Evolutionary conservation across 2,797 vertebrate genomes (phyloP), one percentile per base, ranked within the genome.

Genomic region (Manis javanica): DNA sequence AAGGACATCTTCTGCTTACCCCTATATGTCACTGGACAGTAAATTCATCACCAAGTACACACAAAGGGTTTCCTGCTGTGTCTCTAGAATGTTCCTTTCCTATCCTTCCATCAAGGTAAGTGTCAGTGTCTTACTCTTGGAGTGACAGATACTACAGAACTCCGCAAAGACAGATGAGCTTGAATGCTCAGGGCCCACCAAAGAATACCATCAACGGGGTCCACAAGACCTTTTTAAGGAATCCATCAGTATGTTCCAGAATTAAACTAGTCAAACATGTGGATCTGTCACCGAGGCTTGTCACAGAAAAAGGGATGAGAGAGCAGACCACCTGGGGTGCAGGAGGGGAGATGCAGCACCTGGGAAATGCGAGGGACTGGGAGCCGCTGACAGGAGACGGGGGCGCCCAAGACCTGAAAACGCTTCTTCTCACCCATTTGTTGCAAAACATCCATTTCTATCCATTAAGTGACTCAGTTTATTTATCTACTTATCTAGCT

Each of bases 291-390:
- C 5, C 5, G 7, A 51, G 57, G 9, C 18, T 66, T 61, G 26
- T 71, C 72, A 26, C 0, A 39, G n/a, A 82, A 37, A 66, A 79
- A 82, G 77, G 6, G 19, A 81, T 53, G 1, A 39, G 11, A 31
- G 9, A 92, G 55, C 7, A 26, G 37, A 68, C 46, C 34, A 6
- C 7, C 26, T 31, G 4, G 42, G 55, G 6, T 6, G 3, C 13
- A 51, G 49, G 3, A 5, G 12, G 6, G 16, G 21, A 57, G 34
- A 74, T 13, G 18, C 12, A 26, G 83, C 72, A 24, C 39, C 71
- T 11, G 2, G 5, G 26, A 37, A 19, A 34, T 0, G 0, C 3
- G 7, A 69, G 71, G 26, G 39, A 55, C 0, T 11, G 5, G 24
- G 81, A 91, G 11, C 3, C 26, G 53, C 0, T 26, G 31, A 71